Base-by-base conservation (phyloP, 2,888 invertebrate species). In the Orchestes rusci region DNA sequence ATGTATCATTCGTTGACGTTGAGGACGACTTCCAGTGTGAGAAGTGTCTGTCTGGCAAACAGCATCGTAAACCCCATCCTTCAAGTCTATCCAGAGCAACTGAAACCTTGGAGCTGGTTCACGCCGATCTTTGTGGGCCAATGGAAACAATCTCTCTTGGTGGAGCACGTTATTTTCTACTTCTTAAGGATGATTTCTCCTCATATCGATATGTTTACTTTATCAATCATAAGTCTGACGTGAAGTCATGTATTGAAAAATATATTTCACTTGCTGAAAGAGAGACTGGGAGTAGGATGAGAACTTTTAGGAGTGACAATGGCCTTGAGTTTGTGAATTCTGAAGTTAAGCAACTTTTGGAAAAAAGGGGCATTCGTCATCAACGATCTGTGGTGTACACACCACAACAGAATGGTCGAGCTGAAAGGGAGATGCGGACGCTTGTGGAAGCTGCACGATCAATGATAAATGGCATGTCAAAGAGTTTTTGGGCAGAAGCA, bases 131-230 rank as follows among this genome's bases (percentile, higher is more conserved):
- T 4, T 59, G 58, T 52, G 59, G 58, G 7, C 59, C 58, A 1
- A 59, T 59, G 54, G 51, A 55, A 43, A 48, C 10, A n/a, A 12
- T 27, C 12, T 27, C 27, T 10, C 28, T 49, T 23, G 53, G 56
- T 31, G 56, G 56, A 2, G 34, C 52, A 5, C 52, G 43, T 31
- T 61, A 58, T 44, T 56, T 52, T 40, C 8, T 62, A 1, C 45
- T 58, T 0, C 59, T 64, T 30, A 49, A 58, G 0, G 62, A 63
- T 53, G 62, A 64, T 46, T 54, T 20, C 48, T 43, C 48, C 23
- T 16, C 35, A 2, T 34, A 34, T 34, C 16, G 35, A 12, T 20
- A 20, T 19, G 37, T 36, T 12, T 36, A 20, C 23, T 36, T 36
- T 13, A 18, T 36, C 18, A 56, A 53, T 45, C n/a, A 45, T 15